Evolutionary conservation across 2,113 vertebrate genomes (phyloP), one percentile per base, ranked within the genome.

Genomic region (Etheostoma cragini): DNA sequence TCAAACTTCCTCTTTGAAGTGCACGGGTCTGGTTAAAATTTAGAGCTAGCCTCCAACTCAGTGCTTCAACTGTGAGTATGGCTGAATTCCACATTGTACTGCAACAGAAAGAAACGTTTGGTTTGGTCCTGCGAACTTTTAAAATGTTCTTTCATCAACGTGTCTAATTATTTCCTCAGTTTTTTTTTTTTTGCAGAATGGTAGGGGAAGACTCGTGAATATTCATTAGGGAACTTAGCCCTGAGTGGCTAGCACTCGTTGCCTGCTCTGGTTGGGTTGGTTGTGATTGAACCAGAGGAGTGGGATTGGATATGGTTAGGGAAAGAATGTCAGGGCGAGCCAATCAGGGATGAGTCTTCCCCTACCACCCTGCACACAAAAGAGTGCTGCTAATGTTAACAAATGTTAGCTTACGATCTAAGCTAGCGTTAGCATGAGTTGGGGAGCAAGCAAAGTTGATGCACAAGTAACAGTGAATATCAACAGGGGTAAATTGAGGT

Each of bases 401-500:
- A 35, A 58, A 45, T 22, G 3, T 26, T 47, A 64, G 17, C 58
- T 15, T 7, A 2, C 14, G 1, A 15, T 6, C 3, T 21, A 26
- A 30, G 54, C 73, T 76, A 76, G 14, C 17, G 1, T 53, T 71
- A 71, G 72, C 76, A 62, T 16, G 49, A 24, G 1, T 6, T 21
- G 11, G 2, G 53, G 24, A 46, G 26, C 6, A 49, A 17, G 21
- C n/a, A 24, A n/a, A 21, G n/a, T 13, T 10, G 1, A 1, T 13
- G 10, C 22, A 38, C 0, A n/a, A 1, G n/a, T 0, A 3, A 1
- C 1, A 38, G 24, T 4, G 0, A 38, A n/a, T 2, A 52, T 1
- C 1, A 3, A 11, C 2, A n/a, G 6, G 0, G 46, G 16, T 13
- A 12, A 16, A 22, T 11, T 0, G 0, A 33, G 2, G 4, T 53